Evolutionary conservation across 92 coral and sea anemone species (phyloP).

Genomic region (Ricordea florida): DNA sequence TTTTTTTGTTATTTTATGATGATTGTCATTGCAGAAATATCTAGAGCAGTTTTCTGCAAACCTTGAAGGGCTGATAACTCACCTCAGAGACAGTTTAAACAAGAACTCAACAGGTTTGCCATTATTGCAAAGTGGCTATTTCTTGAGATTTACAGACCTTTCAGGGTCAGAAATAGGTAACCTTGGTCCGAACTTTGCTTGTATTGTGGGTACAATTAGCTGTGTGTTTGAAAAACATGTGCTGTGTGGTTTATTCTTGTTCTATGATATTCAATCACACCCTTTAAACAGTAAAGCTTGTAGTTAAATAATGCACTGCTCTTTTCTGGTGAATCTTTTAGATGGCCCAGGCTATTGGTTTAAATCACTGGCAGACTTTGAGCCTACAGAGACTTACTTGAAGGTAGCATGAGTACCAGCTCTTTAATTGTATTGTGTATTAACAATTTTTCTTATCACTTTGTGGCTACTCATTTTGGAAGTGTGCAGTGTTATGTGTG

Average conservation of each 20-base stretch:
- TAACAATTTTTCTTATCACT: too few species aligned
- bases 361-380: conserved; percentile 86
- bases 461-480: too few species aligned
- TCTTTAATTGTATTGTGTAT: too few species aligned
- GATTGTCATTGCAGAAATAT: conserved; percentile 71
- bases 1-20: not conserved
- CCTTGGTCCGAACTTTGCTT: too few species aligned
- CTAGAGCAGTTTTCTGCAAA: conserved; percentile 70
- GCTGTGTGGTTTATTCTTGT: not conserved
- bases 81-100: conserved; percentile 72
- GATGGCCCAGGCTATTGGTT: conserved; percentile 96
- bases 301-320: not conserved
- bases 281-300: not conserved
- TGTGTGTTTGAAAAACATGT: too few species aligned
- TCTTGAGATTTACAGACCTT: not conserved
- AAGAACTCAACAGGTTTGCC: conserved; percentile 71
- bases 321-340: not conserved
- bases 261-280: not conserved
- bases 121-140: not conserved
- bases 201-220: too few species aligned
- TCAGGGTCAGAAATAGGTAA: too few species aligned
- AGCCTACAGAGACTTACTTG: conserved; percentile 93
- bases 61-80: conserved; percentile 84
- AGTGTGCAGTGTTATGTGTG: too few species aligned
- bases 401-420: too few species aligned